These are phyloP conservation scores for Uloborus diversus DNA, from an alignment of 1,140 invertebrate genomes.

Conservation along the genomic window DNA sequence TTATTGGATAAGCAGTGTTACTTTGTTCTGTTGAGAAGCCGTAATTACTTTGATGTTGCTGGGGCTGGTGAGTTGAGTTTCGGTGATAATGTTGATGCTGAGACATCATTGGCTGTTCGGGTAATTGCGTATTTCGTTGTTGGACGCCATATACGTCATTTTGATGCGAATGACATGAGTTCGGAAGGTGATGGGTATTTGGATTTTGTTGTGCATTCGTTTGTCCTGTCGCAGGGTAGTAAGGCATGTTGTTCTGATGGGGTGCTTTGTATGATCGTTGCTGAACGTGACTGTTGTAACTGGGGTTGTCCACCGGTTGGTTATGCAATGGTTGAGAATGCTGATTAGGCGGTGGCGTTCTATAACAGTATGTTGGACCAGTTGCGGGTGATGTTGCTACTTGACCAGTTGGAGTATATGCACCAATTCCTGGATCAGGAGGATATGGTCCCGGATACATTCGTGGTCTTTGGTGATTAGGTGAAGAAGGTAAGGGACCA, in stretches of 20 bases:
- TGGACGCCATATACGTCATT: slow-evolving; percentile 23
- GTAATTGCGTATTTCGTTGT: slow-evolving; percentile 7
- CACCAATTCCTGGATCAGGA: slow-evolving; percentile 44
- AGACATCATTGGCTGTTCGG: slow-evolving; percentile 8
- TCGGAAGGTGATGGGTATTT: slow-evolving; percentile 25
- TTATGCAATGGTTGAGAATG: slow-evolving; percentile 20
- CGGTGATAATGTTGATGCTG: slow-evolving; percentile 47
- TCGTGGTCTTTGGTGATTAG: slow-evolving; percentile 18
- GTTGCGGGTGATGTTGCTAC: slow-evolving; percentile 26
- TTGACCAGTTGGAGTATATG: slow-evolving; percentile 32
- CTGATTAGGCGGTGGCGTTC: slow-evolving; percentile 29
- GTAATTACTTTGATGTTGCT: slow-evolving; percentile 38
- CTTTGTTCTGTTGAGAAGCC: neutral
- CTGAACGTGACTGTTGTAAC: slow-evolving; percentile 6
- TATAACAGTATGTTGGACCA: slow-evolving; percentile 46
- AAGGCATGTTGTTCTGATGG: slow-evolving; percentile 39
- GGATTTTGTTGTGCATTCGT: slow-evolving; percentile 4
- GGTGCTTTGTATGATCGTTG: slow-evolving; percentile 24
- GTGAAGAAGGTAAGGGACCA: slow-evolving; percentile 8
- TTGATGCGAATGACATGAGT: slow-evolving; percentile 15
- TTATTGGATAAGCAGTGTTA: neutral
- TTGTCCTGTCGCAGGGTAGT: slow-evolving; percentile 22
- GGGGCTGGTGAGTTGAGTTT: slow-evolving; percentile 7
- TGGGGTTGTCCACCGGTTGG: slow-evolving; percentile 2
- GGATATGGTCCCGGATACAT: slow-evolving; percentile 35